Evolutionary conservation across 2,113 vertebrate genomes (phyloP).

Genomic region (Datnioides undecimradiatus): DNA sequence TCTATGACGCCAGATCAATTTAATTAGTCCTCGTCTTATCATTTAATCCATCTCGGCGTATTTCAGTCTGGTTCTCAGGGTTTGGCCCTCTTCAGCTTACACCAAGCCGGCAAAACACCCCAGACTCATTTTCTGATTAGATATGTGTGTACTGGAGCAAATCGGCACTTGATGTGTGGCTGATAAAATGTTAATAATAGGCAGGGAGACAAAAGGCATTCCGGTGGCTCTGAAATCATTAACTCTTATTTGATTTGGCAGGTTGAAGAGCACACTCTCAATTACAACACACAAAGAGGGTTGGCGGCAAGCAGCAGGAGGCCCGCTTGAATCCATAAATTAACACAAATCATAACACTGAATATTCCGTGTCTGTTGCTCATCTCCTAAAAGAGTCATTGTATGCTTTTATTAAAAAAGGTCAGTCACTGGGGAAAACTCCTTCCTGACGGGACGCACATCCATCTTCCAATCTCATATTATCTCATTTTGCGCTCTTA

Average conservation of each 20-base stretch:
- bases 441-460: background rate
- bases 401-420: slow-evolving; percentile 27
- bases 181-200: slow-evolving; percentile 27
- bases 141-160: slow-evolving; percentile 24
- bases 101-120: background rate
- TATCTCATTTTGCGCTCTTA: background rate
- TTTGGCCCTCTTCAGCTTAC: background rate
- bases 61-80: background rate
- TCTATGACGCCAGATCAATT: background rate
- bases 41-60: background rate
- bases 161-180: slow-evolving; percentile 1
- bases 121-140: slow-evolving; percentile 25
- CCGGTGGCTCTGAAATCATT: slow-evolving; percentile 26
- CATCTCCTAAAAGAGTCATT: background rate
- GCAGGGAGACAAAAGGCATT: slow-evolving; percentile 37
- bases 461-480: background rate
- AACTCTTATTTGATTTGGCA: slow-evolving; percentile 14
- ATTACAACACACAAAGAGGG: background rate
- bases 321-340: slow-evolving; percentile 7
- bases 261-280: slow-evolving; percentile 11
- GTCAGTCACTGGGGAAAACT: background rate
- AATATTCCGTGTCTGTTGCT: slow-evolving; percentile 17
- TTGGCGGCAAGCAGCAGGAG: background rate
- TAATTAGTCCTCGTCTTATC: background rate
- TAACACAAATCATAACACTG: slow-evolving; percentile 10